A percentile compares a stretch with the other conserved stretches of the same genome.
phyloP scores from a whole-genome alignment of 2,113 vertebrate species.

The Phainopepla nitens region DNA sequence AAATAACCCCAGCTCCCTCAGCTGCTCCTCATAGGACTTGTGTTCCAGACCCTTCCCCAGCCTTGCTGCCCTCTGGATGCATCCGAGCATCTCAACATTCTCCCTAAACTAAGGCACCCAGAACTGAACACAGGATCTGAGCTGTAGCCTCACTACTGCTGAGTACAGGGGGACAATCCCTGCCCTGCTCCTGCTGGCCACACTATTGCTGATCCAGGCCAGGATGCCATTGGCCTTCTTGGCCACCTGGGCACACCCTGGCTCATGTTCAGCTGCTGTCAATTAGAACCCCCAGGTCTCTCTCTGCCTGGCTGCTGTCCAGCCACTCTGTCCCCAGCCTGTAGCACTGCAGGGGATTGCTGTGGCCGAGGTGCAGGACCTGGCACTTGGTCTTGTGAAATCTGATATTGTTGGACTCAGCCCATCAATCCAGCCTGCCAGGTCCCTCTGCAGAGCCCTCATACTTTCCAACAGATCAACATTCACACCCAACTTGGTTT shows the following conservation, averaged over 20 bases:
- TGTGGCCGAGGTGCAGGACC: not conserved
- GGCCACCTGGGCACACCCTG: not conserved
- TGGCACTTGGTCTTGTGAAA: not conserved
- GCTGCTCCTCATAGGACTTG: accelerated
- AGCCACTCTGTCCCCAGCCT: not conserved
- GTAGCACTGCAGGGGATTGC: not conserved
- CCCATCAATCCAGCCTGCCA: not conserved
- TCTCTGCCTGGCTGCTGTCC: not conserved
- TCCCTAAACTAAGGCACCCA: not conserved
- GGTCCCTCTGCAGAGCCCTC: not conserved
- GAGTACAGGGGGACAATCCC: not conserved
- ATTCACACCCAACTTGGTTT: not conserved
- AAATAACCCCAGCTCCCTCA: not conserved
- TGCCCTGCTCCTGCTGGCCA: not conserved
- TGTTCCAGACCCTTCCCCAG: not conserved
- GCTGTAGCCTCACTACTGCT: not conserved
- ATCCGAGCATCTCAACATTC: too few species aligned
- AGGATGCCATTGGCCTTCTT: not conserved
- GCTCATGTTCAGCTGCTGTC: not conserved
- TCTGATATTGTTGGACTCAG: accelerated
- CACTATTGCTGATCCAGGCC: not conserved
- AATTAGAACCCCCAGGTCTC: not conserved
- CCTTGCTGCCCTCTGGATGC: too few species aligned
- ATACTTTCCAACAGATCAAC: not conserved
- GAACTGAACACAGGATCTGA: accelerated